Conservation (phyloP, 2,888 invertebrate genomes). For the Pteria penguin region DNA sequence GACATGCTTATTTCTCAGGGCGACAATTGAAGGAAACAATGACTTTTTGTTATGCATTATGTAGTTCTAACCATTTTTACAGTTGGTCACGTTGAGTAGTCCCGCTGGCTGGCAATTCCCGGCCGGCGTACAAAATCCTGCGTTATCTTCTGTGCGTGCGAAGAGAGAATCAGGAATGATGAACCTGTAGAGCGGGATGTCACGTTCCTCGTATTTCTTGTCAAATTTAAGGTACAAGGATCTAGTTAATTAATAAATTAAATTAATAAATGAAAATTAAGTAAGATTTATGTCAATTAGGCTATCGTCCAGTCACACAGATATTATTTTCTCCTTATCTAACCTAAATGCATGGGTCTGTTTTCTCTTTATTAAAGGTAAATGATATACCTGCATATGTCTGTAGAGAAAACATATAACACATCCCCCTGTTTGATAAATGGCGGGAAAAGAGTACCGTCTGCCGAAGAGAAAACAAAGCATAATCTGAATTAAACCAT, state of each 20-base stretch:
- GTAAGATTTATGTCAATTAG: no score
- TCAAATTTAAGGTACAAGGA: constrained; percentile 62
- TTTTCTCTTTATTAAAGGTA: constrained; percentile 24
- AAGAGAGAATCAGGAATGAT: constrained; percentile 59
- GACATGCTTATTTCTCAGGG: no score
- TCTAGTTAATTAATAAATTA: no score
- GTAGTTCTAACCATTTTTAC: background rate
- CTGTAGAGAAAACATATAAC: constrained; percentile 69
- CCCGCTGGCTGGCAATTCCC: constrained; percentile 66
- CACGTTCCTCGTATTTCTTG: constrained; percentile 49
- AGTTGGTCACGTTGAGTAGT: background rate
- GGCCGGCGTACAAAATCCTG: constrained; percentile 73
- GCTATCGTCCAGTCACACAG: no score
- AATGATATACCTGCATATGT: constrained; percentile 69
- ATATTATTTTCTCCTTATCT: no score
- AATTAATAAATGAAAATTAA: no score
- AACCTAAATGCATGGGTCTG: no score
- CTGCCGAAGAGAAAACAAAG: constrained; percentile 62
- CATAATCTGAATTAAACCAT: no score
- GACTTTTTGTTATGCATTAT: no score
- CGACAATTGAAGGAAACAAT: no score
- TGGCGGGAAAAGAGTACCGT: constrained; percentile 73
- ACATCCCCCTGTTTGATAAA: constrained; percentile 59
- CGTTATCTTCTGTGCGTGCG: constrained; percentile 61
- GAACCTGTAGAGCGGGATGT: constrained; percentile 65